Base-by-base conservation (phyloP, 2,888 invertebrate species). In the Spodoptera exigua region DNA sequence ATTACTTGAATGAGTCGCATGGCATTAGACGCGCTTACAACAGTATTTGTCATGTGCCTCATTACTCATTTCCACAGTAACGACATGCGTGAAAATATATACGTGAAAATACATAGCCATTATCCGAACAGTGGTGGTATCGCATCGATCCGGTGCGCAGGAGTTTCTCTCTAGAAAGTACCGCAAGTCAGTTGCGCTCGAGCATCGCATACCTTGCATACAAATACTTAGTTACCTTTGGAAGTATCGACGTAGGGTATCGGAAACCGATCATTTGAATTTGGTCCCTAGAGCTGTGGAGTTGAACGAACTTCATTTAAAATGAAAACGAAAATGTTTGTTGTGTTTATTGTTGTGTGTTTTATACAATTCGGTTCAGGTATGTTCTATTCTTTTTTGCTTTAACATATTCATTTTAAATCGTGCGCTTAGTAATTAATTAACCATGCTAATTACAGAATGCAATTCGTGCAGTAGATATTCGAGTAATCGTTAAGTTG, bases 151-250 rank as follows among this genome's bases (percentile, higher is more conserved):
- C 79, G 81, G 74, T 83, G 83, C 86, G 86, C 89, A 86, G 87
- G 89, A 92, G 90, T 94, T 94, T 95, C 94, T 95, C 94, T 88
- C 83, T 90, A 94, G 95, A 95, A 95, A 95, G 95, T 93, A 89
- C 91, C 89, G 89, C 88, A 88, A 89, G 85, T 80, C 85, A 88
- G 90, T 88, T 82, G 86, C 89, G 89, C 62, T 81, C 83, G 88
- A 82, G 87, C 89, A 84, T 79, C 79, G 84, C 88, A 86, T 84
- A 87, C 83, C 90, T 87, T 89, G 94, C 92, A 93, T 93, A 94
- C 93, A 92, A 94, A 94, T 90, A 83, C 75, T 79, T 78, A 70
- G 80, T 76, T 86, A 86, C 86, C 88, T 88, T 89, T 83, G 80
- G 83, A 80, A 84, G 83, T 83, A 81, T 86, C 87, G 85, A 87